Base-by-base conservation (phyloP, 2,888 invertebrate species). In the Crocallis elinguaria region DNA sequence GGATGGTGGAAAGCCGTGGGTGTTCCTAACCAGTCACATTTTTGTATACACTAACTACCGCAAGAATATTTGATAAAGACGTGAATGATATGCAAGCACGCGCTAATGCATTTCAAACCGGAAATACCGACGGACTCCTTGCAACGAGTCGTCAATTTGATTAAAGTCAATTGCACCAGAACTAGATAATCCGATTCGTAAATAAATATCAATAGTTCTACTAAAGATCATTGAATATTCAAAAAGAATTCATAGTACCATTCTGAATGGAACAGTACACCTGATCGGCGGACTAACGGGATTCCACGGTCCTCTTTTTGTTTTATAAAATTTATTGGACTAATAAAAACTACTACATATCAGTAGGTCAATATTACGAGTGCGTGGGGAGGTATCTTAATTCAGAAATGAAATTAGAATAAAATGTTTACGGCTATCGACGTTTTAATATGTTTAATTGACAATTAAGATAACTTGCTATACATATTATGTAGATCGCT, bases 1-100 rank as follows among this genome's bases (percentile, higher is more conserved):
- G 80, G 82, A 82, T 79, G 79, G 75, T 82, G 72, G 79, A 81
- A 72, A 79, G 67, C 79, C 79, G 89, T 89, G 89, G 90, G 90
- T 90, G 90, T 88, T 89, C 90, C 67, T 80, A 83, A 83, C 79
- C 79, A 83, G 80, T 80, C 71, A 72, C 77, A 78, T 75, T 84
- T 78, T 80, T 79, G 77, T 82, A 79, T 67, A 74, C 72, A 77
- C 71, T 78, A 79, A 81, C 75, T 75, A 80, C 77, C 70, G 79
- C 75, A 78, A 80, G 74, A 69, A 71, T 72, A 79, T 84, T 84
- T 77, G 71, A 73, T 82, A 83, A 81, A 73, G 74, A 76, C 58
- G 69, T 69, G 69, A 72, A 79, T 69, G 64, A 64, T 64, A 67
- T 64, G 53, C 53, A 64, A 62, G 67, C 68, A 72, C 67, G 64